Conservation (phyloP, 2,888 invertebrate genomes). For the Podabrus alpinus region DNA sequence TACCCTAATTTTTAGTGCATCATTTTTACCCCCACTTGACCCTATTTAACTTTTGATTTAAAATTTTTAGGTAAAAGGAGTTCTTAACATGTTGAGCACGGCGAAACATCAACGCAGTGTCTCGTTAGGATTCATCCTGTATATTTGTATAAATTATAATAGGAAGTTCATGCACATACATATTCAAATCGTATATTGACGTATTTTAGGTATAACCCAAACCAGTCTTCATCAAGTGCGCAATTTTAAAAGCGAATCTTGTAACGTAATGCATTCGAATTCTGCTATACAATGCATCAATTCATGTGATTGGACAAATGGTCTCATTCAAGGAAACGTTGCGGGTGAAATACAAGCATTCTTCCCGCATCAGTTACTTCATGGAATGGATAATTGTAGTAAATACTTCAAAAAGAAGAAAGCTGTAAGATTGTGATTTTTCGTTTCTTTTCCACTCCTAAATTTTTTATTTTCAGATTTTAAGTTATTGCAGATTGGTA, state of each 20-base stretch:
- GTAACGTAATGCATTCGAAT: conserved; percentile 52
- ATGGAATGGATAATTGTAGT: conserved; percentile 8
- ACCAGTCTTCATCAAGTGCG: conserved; percentile 49
- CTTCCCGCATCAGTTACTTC: conserved; percentile 47
- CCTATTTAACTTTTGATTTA: no score
- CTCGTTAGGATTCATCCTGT: no score
- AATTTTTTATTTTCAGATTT: conserved; percentile 27
- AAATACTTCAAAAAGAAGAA: conserved; percentile 17
- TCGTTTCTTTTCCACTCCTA: not conserved
- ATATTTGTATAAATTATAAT: no score
- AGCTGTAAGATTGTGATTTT: conserved; percentile 10
- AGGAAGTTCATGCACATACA: no score
- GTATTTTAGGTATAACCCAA: conserved; percentile 47
- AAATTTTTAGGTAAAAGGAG: no score
- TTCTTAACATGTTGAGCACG: no score
- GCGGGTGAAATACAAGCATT: conserved; percentile 59
- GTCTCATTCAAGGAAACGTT: conserved; percentile 57
- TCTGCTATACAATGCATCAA: conserved; percentile 52
- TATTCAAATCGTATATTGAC: not conserved
- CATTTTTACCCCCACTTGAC: no score
- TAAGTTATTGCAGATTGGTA: conserved; percentile 40
- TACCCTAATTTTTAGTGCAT: no score
- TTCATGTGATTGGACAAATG: conserved; percentile 59
- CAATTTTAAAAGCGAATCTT: conserved; percentile 49
- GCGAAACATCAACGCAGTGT: no score